Conservation (phyloP, 2,797 vertebrate genomes). For the Leucoraja ocellata region DNA sequence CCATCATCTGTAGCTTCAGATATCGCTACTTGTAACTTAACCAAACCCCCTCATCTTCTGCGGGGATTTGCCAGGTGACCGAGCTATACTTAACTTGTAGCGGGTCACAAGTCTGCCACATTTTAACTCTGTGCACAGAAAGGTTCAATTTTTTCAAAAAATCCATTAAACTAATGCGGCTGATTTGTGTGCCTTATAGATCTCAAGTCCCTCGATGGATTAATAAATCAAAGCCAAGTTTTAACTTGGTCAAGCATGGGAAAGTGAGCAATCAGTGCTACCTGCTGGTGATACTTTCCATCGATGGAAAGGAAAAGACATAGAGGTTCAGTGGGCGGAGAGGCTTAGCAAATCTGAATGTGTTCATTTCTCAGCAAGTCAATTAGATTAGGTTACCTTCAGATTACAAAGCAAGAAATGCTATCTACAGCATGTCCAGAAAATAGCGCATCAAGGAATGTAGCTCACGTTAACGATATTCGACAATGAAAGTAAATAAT, state of each 20-base stretch:
- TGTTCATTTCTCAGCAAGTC: not conserved
- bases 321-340: not conserved
- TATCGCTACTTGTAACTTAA: no score
- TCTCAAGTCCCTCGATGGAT: not conserved
- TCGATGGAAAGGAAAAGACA: not conserved
- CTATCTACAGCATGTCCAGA: not conserved
- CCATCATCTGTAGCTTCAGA: no score
- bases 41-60: no score
- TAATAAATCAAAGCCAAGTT: not conserved
- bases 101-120: not conserved
- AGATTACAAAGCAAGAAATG: not conserved
- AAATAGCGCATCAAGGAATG: not conserved
- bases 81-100: not conserved
- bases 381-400: not conserved
- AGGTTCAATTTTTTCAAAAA: not conserved
- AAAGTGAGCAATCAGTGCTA: not conserved
- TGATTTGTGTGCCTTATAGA: not conserved
- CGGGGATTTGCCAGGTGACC: not conserved
- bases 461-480: not conserved
- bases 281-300: not conserved
- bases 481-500: not conserved
- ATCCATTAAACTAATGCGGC: not conserved
- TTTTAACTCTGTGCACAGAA: not conserved
- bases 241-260: not conserved
- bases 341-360: not conserved